A percentile compares a stretch with the other conserved stretches of the same genome.
Conservation (phyloP, 2,113 vertebrate genomes). For the Onychostruthus taczanowskii region DNA sequence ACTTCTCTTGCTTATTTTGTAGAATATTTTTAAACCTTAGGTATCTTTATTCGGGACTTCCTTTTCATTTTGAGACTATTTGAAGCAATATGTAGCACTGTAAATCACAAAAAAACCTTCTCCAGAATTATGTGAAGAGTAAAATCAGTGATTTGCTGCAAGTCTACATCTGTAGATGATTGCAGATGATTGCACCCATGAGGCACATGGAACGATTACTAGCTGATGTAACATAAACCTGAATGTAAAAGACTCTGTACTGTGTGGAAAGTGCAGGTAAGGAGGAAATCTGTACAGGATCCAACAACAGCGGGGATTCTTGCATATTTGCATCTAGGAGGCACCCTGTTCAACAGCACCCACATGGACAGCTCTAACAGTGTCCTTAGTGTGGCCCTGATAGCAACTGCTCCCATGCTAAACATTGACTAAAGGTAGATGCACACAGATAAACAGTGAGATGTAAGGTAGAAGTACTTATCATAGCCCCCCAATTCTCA, state of each 20-base stretch:
- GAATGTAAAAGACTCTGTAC: neutral
- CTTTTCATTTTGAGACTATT: neutral
- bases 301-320: neutral
- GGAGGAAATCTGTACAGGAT: neutral
- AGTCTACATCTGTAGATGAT: constrained; percentile 38
- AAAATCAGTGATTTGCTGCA: constrained; percentile 12
- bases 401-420: neutral
- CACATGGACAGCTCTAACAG: neutral
- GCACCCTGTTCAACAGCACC: neutral
- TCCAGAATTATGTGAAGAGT: neutral
- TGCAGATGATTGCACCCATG: constrained; percentile 23
- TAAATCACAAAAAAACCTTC: neutral
- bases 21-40: neutral
- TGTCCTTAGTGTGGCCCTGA: neutral
- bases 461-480: neutral
- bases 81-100: neutral
- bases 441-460: neutral
- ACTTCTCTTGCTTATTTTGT: neutral
- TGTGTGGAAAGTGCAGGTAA: neutral
- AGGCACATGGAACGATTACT: neutral
- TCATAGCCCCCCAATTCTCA: neutral
- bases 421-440: neutral
- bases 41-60: neutral
- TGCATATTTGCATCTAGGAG: neutral
- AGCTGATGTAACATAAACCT: constrained; percentile 15